phyloP scores from a whole-genome alignment of 1,140 invertebrate genomes.

The Leptopilina boulardi region DNA sequence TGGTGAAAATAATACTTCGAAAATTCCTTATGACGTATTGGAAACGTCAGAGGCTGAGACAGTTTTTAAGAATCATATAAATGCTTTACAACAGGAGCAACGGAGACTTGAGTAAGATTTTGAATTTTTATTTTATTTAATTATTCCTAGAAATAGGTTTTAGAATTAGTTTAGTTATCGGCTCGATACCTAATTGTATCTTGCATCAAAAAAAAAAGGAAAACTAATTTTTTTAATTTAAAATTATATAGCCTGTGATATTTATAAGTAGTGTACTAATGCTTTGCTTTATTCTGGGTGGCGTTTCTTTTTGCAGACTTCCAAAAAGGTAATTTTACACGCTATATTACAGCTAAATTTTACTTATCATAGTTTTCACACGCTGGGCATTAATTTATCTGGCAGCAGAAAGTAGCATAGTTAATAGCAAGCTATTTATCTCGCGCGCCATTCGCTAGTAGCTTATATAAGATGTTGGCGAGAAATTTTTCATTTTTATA shows the following conservation, averaged over 20 bases:
- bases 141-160: neutral
- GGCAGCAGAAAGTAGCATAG: conserved; percentile 17
- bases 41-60: conserved; percentile 93
- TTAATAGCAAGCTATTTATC: conserved; percentile 1
- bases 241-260: conserved; percentile 44
- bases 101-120: conserved; percentile 90
- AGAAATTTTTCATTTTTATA: neutral
- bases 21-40: conserved; percentile 94
- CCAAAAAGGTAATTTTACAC: conserved; percentile 73
- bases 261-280: conserved; percentile 62
- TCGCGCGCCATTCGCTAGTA: neutral
- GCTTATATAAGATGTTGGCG: conserved; percentile 7
- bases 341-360: conserved; percentile 46
- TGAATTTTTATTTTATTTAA: neutral
- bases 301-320: conserved; percentile 74
- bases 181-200: conserved; percentile 40
- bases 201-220: conserved; percentile 41
- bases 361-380: conserved; percentile 26
- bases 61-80: conserved; percentile 93
- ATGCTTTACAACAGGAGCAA: conserved; percentile 92
- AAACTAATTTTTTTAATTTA: conserved; percentile 1
- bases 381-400: conserved; percentile 1
- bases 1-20: conserved; percentile 80
- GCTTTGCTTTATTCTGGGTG: conserved; percentile 75
- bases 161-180: conserved; percentile 25